phyloP scores from a whole-genome alignment of 2,888 invertebrate genomes.

The Hermodice carunculata region DNA sequence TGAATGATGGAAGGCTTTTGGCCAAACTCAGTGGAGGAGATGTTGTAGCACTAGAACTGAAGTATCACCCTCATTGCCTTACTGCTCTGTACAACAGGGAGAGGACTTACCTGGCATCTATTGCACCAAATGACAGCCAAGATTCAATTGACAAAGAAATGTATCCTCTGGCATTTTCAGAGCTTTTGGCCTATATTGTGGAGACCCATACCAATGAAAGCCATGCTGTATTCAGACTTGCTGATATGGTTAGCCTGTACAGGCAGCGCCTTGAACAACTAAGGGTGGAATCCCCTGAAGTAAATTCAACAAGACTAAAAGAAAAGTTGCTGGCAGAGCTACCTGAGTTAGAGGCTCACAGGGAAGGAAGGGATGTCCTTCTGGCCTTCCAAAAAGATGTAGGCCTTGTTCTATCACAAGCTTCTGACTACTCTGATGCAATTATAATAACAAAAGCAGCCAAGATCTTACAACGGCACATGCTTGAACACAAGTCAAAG shows the following conservation, averaged over 20 bases:
- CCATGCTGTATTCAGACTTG: slow-evolving; percentile 34
- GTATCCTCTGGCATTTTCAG: too few species aligned
- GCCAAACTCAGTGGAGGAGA: too few species aligned
- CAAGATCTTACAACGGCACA: slow-evolving; percentile 37
- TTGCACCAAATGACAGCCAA: too few species aligned
- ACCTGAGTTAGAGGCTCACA: slow-evolving; percentile 33
- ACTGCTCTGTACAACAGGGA: too few species aligned
- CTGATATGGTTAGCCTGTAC: slow-evolving; percentile 35
- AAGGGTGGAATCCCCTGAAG: slow-evolving; percentile 17
- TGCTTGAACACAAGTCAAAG: slow-evolving; percentile 24
- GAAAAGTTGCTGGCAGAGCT: slow-evolving; percentile 26
- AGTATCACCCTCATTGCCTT: too few species aligned
- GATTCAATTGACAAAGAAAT: too few species aligned
- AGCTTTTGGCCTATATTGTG: slow-evolving; percentile 35
- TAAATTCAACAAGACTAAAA: slow-evolving; percentile 29
- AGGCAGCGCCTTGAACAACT: slow-evolving; percentile 31
- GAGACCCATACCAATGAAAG: slow-evolving; percentile 19
- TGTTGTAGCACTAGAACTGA: too few species aligned
- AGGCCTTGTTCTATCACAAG: slow-evolving; percentile 22
- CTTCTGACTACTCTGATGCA: slow-evolving; percentile 26
- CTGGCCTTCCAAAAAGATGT: slow-evolving; percentile 39
- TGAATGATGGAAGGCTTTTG: too few species aligned
- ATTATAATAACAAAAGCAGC: slow-evolving; percentile 41
- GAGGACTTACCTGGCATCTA: too few species aligned
- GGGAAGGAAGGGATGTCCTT: slow-evolving; percentile 34